These are phyloP conservation scores for Lepilemur ruficaudatus DNA, from an alignment of 2,797 vertebrate species.

Conservation along the genomic window DNA sequence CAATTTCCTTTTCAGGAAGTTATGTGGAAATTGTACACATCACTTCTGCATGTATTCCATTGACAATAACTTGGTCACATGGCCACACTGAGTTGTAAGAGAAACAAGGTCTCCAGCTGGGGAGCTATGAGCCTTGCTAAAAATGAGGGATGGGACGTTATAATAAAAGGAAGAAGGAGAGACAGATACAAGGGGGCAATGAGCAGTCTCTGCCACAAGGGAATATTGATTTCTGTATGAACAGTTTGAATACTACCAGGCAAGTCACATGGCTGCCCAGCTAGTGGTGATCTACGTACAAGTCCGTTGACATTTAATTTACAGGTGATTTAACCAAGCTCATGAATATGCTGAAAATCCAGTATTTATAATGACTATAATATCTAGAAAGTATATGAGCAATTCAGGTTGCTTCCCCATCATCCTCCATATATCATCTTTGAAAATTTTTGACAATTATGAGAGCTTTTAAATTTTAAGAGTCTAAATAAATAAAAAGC, in stretches of 20 bases:
- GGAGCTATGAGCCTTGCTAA: not conserved
- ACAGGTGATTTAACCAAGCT: not conserved
- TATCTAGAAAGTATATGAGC: constrained; percentile 31
- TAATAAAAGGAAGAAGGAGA: not conserved
- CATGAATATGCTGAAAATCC: constrained; percentile 29
- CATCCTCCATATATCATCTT: not conserved
- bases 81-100: not conserved
- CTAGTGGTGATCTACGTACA: not conserved
- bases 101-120: not conserved
- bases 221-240: not conserved
- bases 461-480: constrained; percentile 67
- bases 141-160: not conserved
- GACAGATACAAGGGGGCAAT: not conserved
- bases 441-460: constrained; percentile 54
- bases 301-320: not conserved
- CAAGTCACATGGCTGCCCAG: not conserved
- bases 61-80: not conserved
- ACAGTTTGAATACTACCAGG: not conserved
- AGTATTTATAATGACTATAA: not conserved
- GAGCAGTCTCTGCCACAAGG: not conserved
- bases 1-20: not conserved
- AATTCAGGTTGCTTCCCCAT: not conserved
- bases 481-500: constrained; percentile 76
- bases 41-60: too few species aligned
- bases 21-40: too few species aligned